A percentile compares a stretch with the other conserved stretches of the same genome.
Conservation (phyloP, 2,888 invertebrate species). For the Pedicia rivosa region DNA sequence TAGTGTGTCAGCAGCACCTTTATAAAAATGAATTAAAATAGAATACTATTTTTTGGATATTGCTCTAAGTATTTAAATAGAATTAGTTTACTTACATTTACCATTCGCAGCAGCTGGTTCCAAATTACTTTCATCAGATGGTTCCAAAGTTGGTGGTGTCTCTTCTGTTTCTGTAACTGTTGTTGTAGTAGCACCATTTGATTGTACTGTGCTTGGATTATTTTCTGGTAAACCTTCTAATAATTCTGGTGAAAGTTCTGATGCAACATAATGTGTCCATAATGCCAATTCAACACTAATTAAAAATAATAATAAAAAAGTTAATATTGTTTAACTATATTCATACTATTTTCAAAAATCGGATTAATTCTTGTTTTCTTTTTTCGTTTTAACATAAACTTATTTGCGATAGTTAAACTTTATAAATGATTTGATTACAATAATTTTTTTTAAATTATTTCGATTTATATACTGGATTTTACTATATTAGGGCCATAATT, state of each 20-base stretch:
- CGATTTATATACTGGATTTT: too few relatives aligned
- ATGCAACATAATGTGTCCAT: slow-evolving; percentile 84
- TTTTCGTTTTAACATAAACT: neutral
- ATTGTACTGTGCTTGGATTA: slow-evolving; percentile 10
- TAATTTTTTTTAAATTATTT: too few relatives aligned
- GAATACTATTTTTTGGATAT: neutral
- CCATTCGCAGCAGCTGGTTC: slow-evolving; percentile 41
- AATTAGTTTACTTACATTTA: slow-evolving; percentile 18
- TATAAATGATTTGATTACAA: neutral
- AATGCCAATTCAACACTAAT: slow-evolving; percentile 68
- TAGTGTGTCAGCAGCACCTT: slow-evolving; percentile 28
- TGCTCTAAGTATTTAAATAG: too few relatives aligned
- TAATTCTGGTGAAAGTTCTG: slow-evolving; percentile 69
- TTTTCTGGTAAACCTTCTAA: slow-evolving; percentile 52
- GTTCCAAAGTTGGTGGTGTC: slow-evolving; percentile 15
- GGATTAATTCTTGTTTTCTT: too few relatives aligned
- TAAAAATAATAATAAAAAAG: neutral
- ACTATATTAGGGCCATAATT: too few relatives aligned
- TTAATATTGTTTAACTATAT: too few relatives aligned
- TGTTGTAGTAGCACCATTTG: slow-evolving; percentile 11
- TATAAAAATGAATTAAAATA: neutral
- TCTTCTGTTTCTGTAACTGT: slow-evolving; percentile 10
- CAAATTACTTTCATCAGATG: slow-evolving; percentile 64
- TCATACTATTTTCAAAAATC: too few relatives aligned
- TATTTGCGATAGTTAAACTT: neutral